A percentile compares a stretch with the other conserved stretches of the same genome.
These are phyloP conservation scores for Dysmachus trigonus DNA, from an alignment of 2,888 invertebrate species.

Conservation along the genomic window DNA sequence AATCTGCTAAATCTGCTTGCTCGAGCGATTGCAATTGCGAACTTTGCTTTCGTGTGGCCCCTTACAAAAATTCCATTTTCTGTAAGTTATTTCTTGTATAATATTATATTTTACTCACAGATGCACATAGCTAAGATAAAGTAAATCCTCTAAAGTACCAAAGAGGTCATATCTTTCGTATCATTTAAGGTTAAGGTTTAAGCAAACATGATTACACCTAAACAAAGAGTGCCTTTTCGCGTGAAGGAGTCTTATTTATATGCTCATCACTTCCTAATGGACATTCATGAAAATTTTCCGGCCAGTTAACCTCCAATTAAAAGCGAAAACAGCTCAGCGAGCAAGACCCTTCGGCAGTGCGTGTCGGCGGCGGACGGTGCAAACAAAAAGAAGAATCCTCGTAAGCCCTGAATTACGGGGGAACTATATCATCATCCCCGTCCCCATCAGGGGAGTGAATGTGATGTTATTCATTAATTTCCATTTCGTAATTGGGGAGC, in stretches of 20 bases:
- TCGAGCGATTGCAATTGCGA: too few species aligned
- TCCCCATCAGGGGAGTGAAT: conserved; percentile 1
- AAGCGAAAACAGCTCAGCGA: not conserved
- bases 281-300: not conserved
- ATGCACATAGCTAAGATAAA: not conserved
- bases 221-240: not conserved
- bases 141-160: not conserved
- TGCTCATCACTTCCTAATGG: not conserved
- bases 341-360: not conserved
- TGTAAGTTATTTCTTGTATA: not conserved
- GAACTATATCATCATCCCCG: not conserved
- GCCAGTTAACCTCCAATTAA: not conserved
- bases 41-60: too few species aligned
- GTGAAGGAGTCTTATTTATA: not conserved
- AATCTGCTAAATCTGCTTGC: too few species aligned
- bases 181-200: not conserved
- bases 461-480: conserved; percentile 23
- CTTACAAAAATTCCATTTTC: not conserved
- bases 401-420: not conserved
- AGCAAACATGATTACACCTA: not conserved
- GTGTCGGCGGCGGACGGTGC: not conserved
- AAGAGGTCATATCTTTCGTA: not conserved
- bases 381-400: not conserved
- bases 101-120: not conserved
- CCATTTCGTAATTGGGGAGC: conserved; percentile 19